A percentile compares a stretch with the other conserved stretches of the same genome.
These are phyloP conservation scores for Psix sp. DNA, from an alignment of 1,140 invertebrate genomes.

Conservation along the genomic window DNA sequence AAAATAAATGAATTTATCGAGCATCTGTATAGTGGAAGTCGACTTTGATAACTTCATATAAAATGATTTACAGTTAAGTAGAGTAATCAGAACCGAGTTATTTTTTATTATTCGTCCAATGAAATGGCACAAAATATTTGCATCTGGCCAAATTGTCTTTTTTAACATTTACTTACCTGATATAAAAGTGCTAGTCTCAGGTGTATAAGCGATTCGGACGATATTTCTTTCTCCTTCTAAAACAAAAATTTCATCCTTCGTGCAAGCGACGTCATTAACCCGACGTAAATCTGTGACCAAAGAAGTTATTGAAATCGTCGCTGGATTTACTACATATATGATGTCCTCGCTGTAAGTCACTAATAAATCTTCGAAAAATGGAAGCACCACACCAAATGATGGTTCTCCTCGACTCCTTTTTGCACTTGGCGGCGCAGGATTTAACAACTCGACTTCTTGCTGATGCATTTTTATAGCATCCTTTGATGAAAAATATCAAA, in stretches of 20 bases:
- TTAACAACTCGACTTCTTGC: slow-evolving; percentile 82
- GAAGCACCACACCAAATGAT: slow-evolving; percentile 83
- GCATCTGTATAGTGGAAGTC: no score
- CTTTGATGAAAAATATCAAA: slow-evolving; percentile 60
- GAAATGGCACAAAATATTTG: no score
- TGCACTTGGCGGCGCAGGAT: slow-evolving; percentile 79
- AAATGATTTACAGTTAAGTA: no score
- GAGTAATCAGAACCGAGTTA: no score
- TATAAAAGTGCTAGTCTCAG: slow-evolving; percentile 73
- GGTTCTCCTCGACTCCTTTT: slow-evolving; percentile 78
- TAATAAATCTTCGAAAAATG: slow-evolving; percentile 84
- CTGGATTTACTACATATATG: slow-evolving; percentile 86
- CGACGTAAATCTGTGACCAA: slow-evolving; percentile 76
- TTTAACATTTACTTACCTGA: slow-evolving; percentile 63
- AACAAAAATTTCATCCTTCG: slow-evolving; percentile 88
- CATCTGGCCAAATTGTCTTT: no score
- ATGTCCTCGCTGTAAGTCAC: slow-evolving; percentile 84
- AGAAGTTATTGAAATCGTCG: slow-evolving; percentile 73
- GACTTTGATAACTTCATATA: no score
- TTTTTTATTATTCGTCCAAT: no score
- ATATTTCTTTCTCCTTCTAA: slow-evolving; percentile 83
- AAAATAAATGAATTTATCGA: no score
- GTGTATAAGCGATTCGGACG: slow-evolving; percentile 80
- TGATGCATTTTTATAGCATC: slow-evolving; percentile 80
- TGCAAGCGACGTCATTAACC: slow-evolving; percentile 80